Evolutionary conservation across 2,113 vertebrate species (phyloP), one percentile per base, ranked within the genome.

Genomic region (Ceuthmochares aereus): DNA sequence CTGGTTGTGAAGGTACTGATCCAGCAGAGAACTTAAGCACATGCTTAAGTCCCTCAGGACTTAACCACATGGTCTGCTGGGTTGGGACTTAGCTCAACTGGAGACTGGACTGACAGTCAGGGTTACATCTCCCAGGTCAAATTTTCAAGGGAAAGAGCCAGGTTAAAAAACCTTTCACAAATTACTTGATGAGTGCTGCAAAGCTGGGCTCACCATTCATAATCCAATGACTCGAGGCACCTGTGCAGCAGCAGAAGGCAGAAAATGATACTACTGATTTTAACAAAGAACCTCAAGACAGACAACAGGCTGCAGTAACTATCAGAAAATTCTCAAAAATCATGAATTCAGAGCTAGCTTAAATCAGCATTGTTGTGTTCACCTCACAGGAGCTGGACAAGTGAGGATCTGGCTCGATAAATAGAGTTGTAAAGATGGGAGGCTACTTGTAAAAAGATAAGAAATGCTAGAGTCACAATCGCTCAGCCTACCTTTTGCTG

Each of bases 1-100:
- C 95, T 95, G 92, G 93, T 97, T 97, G 84, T 62, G 86, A 95
- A 95, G 93, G 91, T 90, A 93, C 93, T 86, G 92, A 95, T 94
- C 94, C 89, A 95, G 93, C 95, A 95, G 79, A 74, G 96, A 92
- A 86, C 93, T 96, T 96, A 96, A 97, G 95, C 95, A 92, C 81
- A 93, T 87, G 93, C 73, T 87, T 89, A 96, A 93, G 94, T 94
- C 93, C 87, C 90, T 91, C 68, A 52, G 92, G 92, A 92, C 93
- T 84, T 93, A 92, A n/a, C 83, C 27, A 6, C 25, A 11, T 69
- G 78, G 66, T 89, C 80, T 88, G 34, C 88, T 92, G 93, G 87
- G 74, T 34, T 87, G 78, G 60, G 60, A 79, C 77, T 87, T 34
- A 42, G 22, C 49, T 86, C 3, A 2, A 6, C 80, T 67, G 64